Evolutionary conservation across 2,797 vertebrate genomes (phyloP).

Genomic region (Sparidentex hasta): DNA sequence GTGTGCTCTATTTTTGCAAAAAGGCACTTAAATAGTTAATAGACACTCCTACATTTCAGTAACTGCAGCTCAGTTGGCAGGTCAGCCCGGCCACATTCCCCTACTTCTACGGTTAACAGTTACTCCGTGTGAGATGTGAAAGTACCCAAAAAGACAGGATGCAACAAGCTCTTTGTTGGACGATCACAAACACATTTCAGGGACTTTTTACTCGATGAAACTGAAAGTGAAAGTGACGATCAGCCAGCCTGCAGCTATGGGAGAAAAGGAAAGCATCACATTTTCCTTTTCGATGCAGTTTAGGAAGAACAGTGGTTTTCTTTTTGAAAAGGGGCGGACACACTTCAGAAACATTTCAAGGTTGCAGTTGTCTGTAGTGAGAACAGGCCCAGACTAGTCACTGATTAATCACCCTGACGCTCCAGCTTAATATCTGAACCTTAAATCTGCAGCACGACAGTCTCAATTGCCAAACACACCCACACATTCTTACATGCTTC

Average conservation of each 20-base stretch:
- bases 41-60: neutral
- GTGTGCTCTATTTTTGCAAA: neutral
- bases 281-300: neutral
- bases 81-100: neutral
- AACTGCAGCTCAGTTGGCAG: neutral
- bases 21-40: neutral
- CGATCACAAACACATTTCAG: neutral
- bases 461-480: neutral
- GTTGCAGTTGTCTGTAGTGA: conserved; percentile 32
- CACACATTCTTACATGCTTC: neutral
- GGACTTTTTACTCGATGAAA: conserved; percentile 48
- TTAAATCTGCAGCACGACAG: neutral
- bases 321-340: conserved; percentile 5
- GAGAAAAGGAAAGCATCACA: neutral
- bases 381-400: conserved; percentile 52
- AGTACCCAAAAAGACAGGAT: neutral
- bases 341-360: conserved; percentile 23
- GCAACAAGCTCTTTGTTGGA: neutral
- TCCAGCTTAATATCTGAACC: conserved; percentile 39
- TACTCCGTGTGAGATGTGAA: neutral
- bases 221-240: conserved; percentile 73
- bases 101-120: neutral
- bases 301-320: neutral
- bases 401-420: conserved; percentile 67
- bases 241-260: neutral